A percentile compares a stretch with the other conserved stretches of the same genome.
Evolutionary conservation across 2,888 invertebrate species (phyloP).

Genomic region (Alsophila aescularia): DNA sequence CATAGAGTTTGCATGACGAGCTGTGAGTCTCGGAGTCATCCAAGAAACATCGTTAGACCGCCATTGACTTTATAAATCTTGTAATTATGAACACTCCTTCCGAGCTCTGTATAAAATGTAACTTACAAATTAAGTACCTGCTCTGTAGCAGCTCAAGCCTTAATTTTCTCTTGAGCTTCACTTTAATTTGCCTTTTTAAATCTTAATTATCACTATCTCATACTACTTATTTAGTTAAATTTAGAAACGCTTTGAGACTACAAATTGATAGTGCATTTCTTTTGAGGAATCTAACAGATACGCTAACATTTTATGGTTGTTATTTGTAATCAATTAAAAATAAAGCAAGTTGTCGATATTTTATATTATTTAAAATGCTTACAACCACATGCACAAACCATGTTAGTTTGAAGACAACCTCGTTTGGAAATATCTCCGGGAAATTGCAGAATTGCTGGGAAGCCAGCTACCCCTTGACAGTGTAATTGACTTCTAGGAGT

Average conservation of each 20-base stretch:
- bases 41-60: conserved; percentile 23
- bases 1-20: conserved; percentile 10
- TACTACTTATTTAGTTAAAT: background rate
- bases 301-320: too few species aligned
- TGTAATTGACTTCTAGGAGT: too few species aligned
- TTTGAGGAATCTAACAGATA: too few species aligned
- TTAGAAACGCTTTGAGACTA: background rate
- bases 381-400: too few species aligned
- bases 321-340: too few species aligned
- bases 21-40: conserved; percentile 6
- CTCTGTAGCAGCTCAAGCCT: conserved; percentile 17
- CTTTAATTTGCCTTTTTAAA: conserved; percentile 7
- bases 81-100: conserved; percentile 25
- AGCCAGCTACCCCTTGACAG: too few species aligned
- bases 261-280: too few species aligned
- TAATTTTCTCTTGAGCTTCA: conserved; percentile 12
- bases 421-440: too few species aligned
- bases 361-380: too few species aligned
- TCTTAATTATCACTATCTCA: background rate
- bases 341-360: too few species aligned
- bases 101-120: conserved; percentile 16
- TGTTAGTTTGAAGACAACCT: too few species aligned
- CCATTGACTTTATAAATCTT: conserved; percentile 29
- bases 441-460: too few species aligned
- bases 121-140: conserved; percentile 25